Evolutionary conservation across 2,113 vertebrate species (phyloP).

Genomic region (Triplophysa dalaica): DNA sequence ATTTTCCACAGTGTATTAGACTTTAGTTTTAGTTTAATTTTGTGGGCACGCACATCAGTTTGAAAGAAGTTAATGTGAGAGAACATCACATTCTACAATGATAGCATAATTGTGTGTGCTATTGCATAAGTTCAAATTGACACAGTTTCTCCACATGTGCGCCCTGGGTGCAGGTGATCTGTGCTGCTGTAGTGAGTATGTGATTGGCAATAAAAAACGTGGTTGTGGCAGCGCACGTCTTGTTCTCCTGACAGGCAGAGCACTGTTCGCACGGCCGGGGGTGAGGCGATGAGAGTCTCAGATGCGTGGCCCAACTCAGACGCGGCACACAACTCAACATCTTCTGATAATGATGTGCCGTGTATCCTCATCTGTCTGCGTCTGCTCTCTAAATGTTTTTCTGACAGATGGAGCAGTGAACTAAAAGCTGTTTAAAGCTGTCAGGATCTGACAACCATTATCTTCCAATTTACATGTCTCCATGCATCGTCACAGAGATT

Average conservation of each 20-base stretch:
- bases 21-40: no score
- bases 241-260: slow-evolving; percentile 83
- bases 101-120: slow-evolving; percentile 1
- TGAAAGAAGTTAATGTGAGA: slow-evolving; percentile 16
- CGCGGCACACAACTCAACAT: slow-evolving; percentile 76
- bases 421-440: slow-evolving; percentile 92
- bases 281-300: slow-evolving; percentile 64
- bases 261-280: slow-evolving; percentile 83
- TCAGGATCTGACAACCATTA: slow-evolving; percentile 85
- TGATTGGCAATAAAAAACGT: slow-evolving; percentile 79
- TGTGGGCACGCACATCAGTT: no score
- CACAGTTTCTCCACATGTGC: slow-evolving; percentile 77
- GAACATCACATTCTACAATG: neutral
- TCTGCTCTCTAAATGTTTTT: slow-evolving; percentile 86
- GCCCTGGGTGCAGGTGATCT: slow-evolving; percentile 81
- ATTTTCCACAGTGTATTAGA: no score
- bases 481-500: slow-evolving; percentile 82
- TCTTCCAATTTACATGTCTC: slow-evolving; percentile 78
- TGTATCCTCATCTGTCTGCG: slow-evolving; percentile 87
- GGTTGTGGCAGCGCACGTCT: slow-evolving; percentile 76
- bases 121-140: slow-evolving; percentile 75
- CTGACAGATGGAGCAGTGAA: slow-evolving; percentile 88
- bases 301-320: slow-evolving; percentile 81
- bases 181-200: slow-evolving; percentile 78
- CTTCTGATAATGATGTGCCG: slow-evolving; percentile 88